Evolutionary conservation across 1,140 invertebrate species (phyloP).

Genomic region (Macrostomum lignano): DNA sequence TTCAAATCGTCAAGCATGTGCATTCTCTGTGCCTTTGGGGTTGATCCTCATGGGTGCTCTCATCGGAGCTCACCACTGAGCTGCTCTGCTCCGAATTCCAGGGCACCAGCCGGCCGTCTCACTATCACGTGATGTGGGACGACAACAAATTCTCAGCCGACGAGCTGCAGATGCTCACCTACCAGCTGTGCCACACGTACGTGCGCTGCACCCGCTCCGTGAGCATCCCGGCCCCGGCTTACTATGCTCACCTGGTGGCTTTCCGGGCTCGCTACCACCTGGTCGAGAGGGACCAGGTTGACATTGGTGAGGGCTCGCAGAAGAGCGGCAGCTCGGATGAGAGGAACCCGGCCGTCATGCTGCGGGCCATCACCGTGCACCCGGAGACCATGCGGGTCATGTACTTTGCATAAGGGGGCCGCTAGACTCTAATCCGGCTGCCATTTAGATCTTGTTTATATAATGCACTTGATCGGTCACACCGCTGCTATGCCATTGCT

Average conservation of each 20-base stretch:
- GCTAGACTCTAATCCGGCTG: too few species aligned
- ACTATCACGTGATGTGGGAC: constrained; percentile 98
- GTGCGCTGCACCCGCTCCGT: constrained; percentile 95
- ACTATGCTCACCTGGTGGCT: constrained; percentile 95
- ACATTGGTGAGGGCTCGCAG: constrained; percentile 71
- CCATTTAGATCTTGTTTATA: too few species aligned
- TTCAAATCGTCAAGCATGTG: too few species aligned
- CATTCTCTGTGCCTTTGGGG: too few species aligned
- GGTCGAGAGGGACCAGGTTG: constrained; percentile 64
- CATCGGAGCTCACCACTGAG: too few species aligned
- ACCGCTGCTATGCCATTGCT: too few species aligned
- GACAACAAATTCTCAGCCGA: constrained; percentile 94
- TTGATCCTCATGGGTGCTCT: too few species aligned
- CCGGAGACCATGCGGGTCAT: constrained; percentile 92
- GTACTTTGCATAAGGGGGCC: constrained; percentile 58
- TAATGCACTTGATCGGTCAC: too few species aligned
- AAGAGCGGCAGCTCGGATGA: constrained; percentile 89
- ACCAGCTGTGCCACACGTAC: constrained; percentile 96
- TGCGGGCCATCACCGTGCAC: constrained; percentile 89
- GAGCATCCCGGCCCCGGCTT: constrained; percentile 91
- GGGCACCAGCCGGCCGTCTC: constrained; percentile 85
- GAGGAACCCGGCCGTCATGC: constrained; percentile 79
- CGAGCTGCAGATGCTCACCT: constrained; percentile 89
- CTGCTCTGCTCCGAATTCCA: constrained; percentile 37
- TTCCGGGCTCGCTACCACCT: constrained; percentile 94